Percentiles rank a stretch among this genome's conserved stretches.
Evolutionary conservation across 2,113 vertebrate species (phyloP).

Genomic region (human): GRCh38 chr3:143521001-143521500

Average conservation of each 20-base stretch:
- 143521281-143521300: background rate
- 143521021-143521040: background rate
- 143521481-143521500: background rate
- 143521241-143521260: background rate
- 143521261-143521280: background rate
- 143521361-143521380: background rate
- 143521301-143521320: background rate
- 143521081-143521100: background rate
- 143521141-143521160: conserved; percentile 20
- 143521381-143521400: background rate
- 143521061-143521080: background rate
- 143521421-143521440: background rate
- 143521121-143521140: background rate
- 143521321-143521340: background rate
- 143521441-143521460: background rate
- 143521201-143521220: background rate
- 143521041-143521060: background rate
- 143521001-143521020: background rate
- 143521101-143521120: background rate
- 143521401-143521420: background rate
- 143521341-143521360: background rate
- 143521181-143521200: conserved; percentile 14
- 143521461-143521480: background rate
- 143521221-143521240: background rate
- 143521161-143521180: background rate